Conservation (phyloP, 2,797 vertebrate genomes). For the Gymnocypris eckloni region DNA sequence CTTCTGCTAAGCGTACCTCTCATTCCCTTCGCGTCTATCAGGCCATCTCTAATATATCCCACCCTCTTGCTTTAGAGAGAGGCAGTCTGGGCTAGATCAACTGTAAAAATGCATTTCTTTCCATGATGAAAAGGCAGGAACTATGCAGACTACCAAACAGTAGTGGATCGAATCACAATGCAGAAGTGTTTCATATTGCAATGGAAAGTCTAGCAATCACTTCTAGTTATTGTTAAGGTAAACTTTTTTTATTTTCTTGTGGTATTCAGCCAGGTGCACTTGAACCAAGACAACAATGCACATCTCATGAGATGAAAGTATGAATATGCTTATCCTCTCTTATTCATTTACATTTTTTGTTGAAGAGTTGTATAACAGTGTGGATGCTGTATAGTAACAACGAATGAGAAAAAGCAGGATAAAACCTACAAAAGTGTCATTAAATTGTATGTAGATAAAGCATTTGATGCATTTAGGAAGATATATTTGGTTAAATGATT, state of each 20-base stretch:
- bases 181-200: constrained; percentile 41
- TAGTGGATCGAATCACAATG: constrained; percentile 48
- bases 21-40: constrained; percentile 41
- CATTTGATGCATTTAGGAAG: constrained; percentile 10
- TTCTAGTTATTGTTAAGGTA: constrained; percentile 28
- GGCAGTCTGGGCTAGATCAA: constrained; percentile 48
- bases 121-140: constrained; percentile 50
- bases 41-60: constrained; percentile 34
- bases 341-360: constrained; percentile 4
- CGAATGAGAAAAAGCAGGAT: neutral
- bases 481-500: constrained; percentile 26
- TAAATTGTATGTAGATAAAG: neutral
- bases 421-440: neutral
- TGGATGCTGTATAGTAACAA: neutral
- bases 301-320: neutral
- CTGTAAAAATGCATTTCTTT: constrained; percentile 54
- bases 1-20: constrained; percentile 18
- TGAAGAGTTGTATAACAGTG: neutral
- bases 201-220: constrained; percentile 42
- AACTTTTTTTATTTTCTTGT: constrained; percentile 2
- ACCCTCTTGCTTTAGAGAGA: constrained; percentile 23
- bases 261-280: constrained; percentile 41
- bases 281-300: constrained; percentile 40
- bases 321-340: neutral
- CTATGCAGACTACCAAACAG: constrained; percentile 39